These are phyloP conservation scores for Mungos mungo DNA, from an alignment of 2,113 vertebrate species.

Conservation along the genomic window DNA sequence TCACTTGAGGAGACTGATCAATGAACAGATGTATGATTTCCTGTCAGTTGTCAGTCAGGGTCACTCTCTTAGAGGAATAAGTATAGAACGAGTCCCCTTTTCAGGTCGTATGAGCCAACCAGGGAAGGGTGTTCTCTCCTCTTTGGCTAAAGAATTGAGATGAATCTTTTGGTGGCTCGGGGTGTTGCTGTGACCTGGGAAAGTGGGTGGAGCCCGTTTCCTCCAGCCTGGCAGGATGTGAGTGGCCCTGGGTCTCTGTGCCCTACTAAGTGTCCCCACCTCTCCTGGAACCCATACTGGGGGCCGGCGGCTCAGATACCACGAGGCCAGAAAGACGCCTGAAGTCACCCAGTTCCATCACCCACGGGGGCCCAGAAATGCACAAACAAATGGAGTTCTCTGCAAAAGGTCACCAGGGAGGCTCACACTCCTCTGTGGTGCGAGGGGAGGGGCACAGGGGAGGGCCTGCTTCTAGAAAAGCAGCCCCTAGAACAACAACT, in stretches of 20 bases:
- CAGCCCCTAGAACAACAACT: background rate
- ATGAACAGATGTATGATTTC: background rate
- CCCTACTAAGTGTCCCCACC: rapidly evolving
- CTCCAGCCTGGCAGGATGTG: too few relatives aligned
- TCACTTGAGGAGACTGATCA: too few relatives aligned
- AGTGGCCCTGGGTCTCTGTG: background rate
- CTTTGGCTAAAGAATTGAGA: background rate
- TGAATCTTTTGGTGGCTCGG: background rate
- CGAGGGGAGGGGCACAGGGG: background rate
- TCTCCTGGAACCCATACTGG: background rate
- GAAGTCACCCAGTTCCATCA: background rate
- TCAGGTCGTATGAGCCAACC: background rate
- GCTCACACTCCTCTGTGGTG: background rate
- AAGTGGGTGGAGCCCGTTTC: too few relatives aligned
- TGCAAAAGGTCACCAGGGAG: background rate
- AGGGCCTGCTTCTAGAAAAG: background rate
- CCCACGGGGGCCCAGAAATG: rapidly evolving
- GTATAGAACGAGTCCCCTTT: too few relatives aligned
- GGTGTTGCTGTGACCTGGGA: background rate
- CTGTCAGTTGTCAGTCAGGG: background rate
- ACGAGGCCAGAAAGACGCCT: background rate
- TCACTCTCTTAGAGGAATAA: background rate
- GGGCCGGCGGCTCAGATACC: background rate
- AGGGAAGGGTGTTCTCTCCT: too few relatives aligned
- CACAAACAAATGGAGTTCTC: background rate